Evolutionary conservation across 2,113 vertebrate species (phyloP), one percentile per base, ranked within the genome.

Genomic region (Peromyscus leucopus): DNA sequence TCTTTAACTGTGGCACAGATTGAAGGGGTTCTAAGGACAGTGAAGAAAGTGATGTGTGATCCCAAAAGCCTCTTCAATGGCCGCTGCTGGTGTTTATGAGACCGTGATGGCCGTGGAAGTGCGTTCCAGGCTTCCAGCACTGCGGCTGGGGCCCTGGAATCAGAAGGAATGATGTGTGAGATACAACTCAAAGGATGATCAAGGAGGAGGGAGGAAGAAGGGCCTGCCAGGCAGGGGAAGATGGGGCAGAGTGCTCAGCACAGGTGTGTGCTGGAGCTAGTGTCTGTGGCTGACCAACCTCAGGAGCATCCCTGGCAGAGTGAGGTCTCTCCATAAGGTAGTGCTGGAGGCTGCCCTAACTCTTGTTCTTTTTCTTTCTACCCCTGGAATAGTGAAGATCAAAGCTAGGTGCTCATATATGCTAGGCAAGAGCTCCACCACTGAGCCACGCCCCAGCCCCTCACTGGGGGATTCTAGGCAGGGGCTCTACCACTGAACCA

Each of bases 261-360:
- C 11, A 7, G 83, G 9, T 74, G 8, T 69, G 72, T 95, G 71
- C 0, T 22, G 78, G 57, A 71, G 10, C 31, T 6, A 36, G 42
- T 46, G 28, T 28, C 63, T 36, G 19, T 48, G 46, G 5, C 31
- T 13, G 33, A 71, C 46, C 21, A 51, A 22, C 65, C 46, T 11
- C 36, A 0, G 11, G 33, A 0, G 46, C 2, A 9, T 63, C 72
- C 74, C 8, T 19, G 55, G 72, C 69, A n/a, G 15, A 79, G 59
- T 89, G 11, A n/a, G 61, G 82, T 86, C 39, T 79, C 72, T 65
- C 94, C 95, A 89, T 86, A n/a, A 95, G 95, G 5, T 91, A 95
- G 96, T 26, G 24, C 85, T 87, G 19, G 83, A 21, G 48, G 67
- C 33, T 19, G 55, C 0, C 42, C 33, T 19, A 39, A 36, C 13